phyloP scores from a whole-genome alignment of 2,113 vertebrate genomes.

The Ameiurus melas region DNA sequence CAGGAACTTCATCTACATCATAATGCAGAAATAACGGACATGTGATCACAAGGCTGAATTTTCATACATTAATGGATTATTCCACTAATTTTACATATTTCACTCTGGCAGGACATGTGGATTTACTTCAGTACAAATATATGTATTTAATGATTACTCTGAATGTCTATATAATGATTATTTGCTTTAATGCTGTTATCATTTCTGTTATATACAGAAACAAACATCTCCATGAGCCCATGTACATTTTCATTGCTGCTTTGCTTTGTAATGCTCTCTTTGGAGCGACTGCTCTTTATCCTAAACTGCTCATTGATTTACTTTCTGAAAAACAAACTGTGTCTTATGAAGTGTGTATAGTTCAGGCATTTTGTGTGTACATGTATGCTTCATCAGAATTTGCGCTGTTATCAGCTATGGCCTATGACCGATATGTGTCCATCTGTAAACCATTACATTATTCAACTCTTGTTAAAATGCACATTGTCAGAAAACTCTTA shows the following conservation, averaged over 20 bases:
- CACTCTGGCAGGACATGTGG: not conserved
- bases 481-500: not conserved
- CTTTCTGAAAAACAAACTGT: not conserved
- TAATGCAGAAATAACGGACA: not conserved
- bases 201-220: not conserved
- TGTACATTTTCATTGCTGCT: slow-evolving; percentile 21
- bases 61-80: not conserved
- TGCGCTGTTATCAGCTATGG: slow-evolving; percentile 23
- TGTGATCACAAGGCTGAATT: not conserved
- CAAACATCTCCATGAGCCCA: slow-evolving; percentile 5
- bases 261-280: slow-evolving; percentile 13
- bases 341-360: not conserved
- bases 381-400: slow-evolving; percentile 4
- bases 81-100: not conserved
- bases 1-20: not conserved
- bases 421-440: slow-evolving; percentile 33
- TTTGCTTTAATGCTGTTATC: not conserved
- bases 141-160: slow-evolving; percentile 9
- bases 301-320: slow-evolving; percentile 9
- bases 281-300: slow-evolving; percentile 13
- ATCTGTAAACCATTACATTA: slow-evolving; percentile 35
- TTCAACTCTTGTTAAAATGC: slow-evolving; percentile 2
- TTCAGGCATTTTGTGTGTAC: slow-evolving; percentile 23
- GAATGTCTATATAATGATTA: not conserved
- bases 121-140: not conserved